A percentile compares a stretch with the other conserved stretches of the same genome.
These are phyloP conservation scores for Jaculus jaculus DNA, from an alignment of 2,113 vertebrate species.

Conservation along the genomic window DNA sequence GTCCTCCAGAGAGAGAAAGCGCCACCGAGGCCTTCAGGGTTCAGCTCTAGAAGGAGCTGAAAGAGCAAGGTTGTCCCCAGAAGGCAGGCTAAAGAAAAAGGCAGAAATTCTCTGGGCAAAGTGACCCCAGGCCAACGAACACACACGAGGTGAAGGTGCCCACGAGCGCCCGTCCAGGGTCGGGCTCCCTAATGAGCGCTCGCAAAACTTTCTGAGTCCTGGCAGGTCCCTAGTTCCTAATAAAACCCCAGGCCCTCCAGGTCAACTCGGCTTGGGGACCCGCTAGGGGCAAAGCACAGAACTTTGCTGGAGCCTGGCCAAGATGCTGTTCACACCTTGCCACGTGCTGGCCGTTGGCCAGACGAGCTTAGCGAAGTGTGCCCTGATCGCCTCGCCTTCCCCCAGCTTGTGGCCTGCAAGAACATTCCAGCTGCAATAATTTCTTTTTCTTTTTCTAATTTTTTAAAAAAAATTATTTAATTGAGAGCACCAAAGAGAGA, in stretches of 20 bases:
- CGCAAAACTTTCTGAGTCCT: constrained; percentile 45
- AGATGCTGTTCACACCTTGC: constrained; percentile 22
- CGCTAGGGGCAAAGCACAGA: constrained; percentile 29
- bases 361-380: no score
- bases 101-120: constrained; percentile 42
- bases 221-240: constrained; percentile 31
- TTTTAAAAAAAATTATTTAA: no score
- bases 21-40: neutral
- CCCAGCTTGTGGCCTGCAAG: neutral
- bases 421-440: constrained; percentile 48
- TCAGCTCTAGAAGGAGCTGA: neutral
- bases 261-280: constrained; percentile 6
- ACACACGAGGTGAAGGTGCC: no score
- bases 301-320: constrained; percentile 9
- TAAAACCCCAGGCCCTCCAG: constrained; percentile 60
- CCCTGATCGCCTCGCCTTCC: constrained; percentile 16
- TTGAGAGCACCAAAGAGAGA: no score
- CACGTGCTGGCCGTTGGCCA: neutral
- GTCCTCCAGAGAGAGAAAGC: neutral
- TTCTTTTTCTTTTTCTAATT: no score
- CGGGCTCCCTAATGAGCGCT: neutral
- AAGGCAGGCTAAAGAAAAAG: constrained; percentile 59
- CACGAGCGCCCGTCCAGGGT: no score
- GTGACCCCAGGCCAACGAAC: constrained; percentile 57
- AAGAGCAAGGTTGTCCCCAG: constrained; percentile 54